These are phyloP conservation scores for Pogonomyrmex californicus DNA, from an alignment of 1,140 invertebrate genomes.

Conservation along the genomic window DNA sequence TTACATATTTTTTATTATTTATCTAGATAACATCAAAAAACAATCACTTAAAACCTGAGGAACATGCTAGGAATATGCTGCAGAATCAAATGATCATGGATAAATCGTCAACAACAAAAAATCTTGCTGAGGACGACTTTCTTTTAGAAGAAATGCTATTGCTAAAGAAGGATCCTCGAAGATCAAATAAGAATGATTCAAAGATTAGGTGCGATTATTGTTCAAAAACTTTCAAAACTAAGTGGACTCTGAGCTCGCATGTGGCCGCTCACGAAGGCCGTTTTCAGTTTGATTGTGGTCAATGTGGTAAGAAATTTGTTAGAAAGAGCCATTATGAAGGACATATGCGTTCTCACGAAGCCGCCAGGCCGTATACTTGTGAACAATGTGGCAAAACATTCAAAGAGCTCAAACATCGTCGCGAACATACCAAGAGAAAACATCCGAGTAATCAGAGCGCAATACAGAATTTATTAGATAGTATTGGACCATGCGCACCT, in stretches of 20 bases:
- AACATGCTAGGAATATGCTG: constrained; percentile 75
- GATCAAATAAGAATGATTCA: constrained; percentile 23
- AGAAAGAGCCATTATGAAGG: constrained; percentile 86
- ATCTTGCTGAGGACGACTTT: constrained; percentile 80
- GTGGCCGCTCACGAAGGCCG: constrained; percentile 85
- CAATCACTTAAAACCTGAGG: constrained; percentile 72
- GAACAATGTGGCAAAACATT: constrained; percentile 85
- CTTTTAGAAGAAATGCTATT: constrained; percentile 84
- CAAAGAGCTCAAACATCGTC: constrained; percentile 85
- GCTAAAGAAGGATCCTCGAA: constrained; percentile 79
- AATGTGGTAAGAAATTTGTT: constrained; percentile 85
- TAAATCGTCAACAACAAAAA: constrained; percentile 58
- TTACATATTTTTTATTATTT: neutral
- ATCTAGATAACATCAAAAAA: constrained; percentile 27
- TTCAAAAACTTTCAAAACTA: constrained; percentile 86
- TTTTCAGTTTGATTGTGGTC: constrained; percentile 84
- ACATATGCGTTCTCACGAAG: constrained; percentile 84
- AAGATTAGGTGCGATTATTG: constrained; percentile 85
- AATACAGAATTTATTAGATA: constrained; percentile 83
- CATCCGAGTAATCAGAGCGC: constrained; percentile 81
- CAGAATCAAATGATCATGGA: constrained; percentile 55
- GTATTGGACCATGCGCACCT: constrained; percentile 81
- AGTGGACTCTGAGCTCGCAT: constrained; percentile 85
- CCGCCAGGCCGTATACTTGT: constrained; percentile 84
- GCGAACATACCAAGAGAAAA: constrained; percentile 85